phyloP scores from a whole-genome alignment of 2,888 invertebrate species.

The Anodontia alba region DNA sequence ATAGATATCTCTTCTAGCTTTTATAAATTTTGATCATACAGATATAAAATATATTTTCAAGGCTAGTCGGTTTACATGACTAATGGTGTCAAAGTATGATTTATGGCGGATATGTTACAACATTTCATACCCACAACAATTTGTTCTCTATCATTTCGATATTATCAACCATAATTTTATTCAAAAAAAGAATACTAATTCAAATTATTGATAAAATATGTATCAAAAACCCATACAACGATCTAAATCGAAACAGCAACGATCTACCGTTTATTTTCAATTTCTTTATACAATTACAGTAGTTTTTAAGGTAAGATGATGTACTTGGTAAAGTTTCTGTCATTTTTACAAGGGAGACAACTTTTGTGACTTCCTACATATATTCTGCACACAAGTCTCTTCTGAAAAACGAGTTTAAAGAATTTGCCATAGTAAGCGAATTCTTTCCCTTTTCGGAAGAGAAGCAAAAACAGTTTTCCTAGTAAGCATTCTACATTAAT shows the following conservation, averaged over 20 bases:
- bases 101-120: conserved; percentile 18
- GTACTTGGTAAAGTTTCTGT: too few species aligned
- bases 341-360: too few species aligned
- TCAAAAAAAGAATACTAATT: neutral
- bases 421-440: too few species aligned
- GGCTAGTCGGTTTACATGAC: conserved; percentile 47
- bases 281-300: too few species aligned
- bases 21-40: conserved; percentile 40
- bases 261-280: too few species aligned
- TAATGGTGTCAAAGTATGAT: conserved; percentile 47
- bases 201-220: conserved; percentile 8
- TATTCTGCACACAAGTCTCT: too few species aligned
- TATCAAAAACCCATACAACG: neutral
- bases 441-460: too few species aligned
- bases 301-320: too few species aligned
- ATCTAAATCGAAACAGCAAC: neutral
- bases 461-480: too few species aligned
- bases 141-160: neutral
- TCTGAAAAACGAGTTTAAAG: too few species aligned
- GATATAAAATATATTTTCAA: conserved; percentile 51
- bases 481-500: too few species aligned
- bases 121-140: conserved; percentile 3
- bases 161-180: neutral
- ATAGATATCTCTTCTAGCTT: conserved; percentile 39
- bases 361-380: too few species aligned